A percentile compares a stretch with the other conserved stretches of the same genome.
These are phyloP conservation scores for Malacoraja senta DNA, from an alignment of 2,797 vertebrate species.

Conservation along the genomic window DNA sequence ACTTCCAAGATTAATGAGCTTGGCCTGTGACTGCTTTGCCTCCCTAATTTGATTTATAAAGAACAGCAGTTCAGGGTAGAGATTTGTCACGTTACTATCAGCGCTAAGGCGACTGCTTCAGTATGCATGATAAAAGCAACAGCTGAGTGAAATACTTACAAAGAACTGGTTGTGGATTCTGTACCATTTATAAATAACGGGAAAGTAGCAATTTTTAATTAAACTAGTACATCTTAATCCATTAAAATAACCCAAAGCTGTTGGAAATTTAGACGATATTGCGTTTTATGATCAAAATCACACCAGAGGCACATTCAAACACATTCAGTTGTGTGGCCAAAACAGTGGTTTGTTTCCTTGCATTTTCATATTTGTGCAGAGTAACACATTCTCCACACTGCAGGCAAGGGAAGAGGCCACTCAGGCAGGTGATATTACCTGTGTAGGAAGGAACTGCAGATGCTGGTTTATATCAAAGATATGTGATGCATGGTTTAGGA, in stretches of 20 bases:
- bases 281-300: neutral
- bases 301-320: neutral
- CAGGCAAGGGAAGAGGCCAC: neutral
- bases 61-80: constrained; percentile 20
- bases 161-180: neutral
- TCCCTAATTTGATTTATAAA: constrained; percentile 19
- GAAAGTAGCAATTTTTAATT: neutral
- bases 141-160: constrained; percentile 11
- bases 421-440: neutral
- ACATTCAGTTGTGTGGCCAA: neutral
- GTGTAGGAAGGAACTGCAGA: too few species aligned
- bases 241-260: neutral
- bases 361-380: neutral
- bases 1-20: constrained; percentile 8
- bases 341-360: neutral
- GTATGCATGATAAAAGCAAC: neutral
- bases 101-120: neutral
- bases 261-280: neutral
- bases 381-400: neutral
- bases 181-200: neutral
- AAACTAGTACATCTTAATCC: neutral
- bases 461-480: too few species aligned
- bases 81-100: constrained; percentile 19
- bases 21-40: neutral
- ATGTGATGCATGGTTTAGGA: too few species aligned